A percentile compares a stretch with the other conserved stretches of the same genome.
Conservation (phyloP, 2,797 vertebrate genomes). For the Okamejei kenojei region DNA sequence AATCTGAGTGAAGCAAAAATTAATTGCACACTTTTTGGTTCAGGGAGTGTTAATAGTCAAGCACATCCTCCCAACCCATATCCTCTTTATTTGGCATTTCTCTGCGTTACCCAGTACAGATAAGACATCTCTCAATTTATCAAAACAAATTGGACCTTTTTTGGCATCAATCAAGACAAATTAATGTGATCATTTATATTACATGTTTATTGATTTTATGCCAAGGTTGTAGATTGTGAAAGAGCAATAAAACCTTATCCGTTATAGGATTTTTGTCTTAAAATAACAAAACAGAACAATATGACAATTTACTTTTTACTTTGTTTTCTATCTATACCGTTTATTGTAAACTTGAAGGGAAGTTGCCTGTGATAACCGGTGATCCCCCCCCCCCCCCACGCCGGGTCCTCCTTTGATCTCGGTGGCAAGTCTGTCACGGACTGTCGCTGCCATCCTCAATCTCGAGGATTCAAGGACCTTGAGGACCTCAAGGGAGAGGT, state of each 20-base stretch:
- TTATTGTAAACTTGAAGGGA: not conserved
- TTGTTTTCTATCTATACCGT: not conserved
- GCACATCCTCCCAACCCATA: not conserved
- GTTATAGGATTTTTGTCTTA: not conserved
- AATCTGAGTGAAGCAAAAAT: conserved; percentile 20
- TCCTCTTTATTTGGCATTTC: not conserved
- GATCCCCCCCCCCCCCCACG: too few species aligned
- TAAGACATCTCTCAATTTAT: not conserved
- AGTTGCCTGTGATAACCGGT: not conserved
- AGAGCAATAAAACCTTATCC: not conserved
- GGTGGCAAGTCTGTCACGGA: too few species aligned
- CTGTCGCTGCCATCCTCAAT: too few species aligned
- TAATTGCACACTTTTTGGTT: not conserved
- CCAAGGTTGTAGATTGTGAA: not conserved
- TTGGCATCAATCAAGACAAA: not conserved
- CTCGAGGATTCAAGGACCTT: too few species aligned
- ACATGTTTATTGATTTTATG: not conserved
- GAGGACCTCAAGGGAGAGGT: too few species aligned
- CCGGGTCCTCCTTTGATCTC: too few species aligned
- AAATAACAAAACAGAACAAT: too few species aligned
- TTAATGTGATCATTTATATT: not conserved
- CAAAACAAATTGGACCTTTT: not conserved
- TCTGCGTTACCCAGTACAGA: not conserved
- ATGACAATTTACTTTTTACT: not conserved
- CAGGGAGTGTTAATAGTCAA: not conserved